Evolutionary conservation across 2,888 invertebrate species (phyloP).

Genomic region (Drosophila seclusa): DNA sequence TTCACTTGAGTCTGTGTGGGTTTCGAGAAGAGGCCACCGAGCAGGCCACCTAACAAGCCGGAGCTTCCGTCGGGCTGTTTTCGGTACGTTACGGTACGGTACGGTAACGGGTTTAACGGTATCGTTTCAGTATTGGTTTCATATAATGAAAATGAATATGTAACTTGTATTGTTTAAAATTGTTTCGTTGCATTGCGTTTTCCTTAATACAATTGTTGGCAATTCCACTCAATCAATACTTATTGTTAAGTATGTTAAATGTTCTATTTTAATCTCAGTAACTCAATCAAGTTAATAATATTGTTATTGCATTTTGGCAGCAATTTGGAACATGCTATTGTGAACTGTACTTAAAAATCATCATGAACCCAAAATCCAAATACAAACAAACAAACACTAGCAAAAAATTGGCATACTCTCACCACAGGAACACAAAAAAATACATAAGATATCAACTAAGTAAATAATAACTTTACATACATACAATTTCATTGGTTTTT

Average conservation of each 20-base stretch:
- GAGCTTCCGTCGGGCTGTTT: conserved; percentile 84
- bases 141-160: conserved; percentile 81
- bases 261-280: conserved; percentile 42
- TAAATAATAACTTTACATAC: conserved; percentile 69
- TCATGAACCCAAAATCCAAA: conserved; percentile 38
- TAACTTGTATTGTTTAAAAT: conserved; percentile 79
- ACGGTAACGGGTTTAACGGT: conserved; percentile 69
- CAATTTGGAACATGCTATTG: conserved; percentile 70
- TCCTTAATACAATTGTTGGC: conserved; percentile 60
- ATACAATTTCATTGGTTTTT: conserved; percentile 62
- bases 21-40: conserved; percentile 85
- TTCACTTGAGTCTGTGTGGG: conserved; percentile 83
- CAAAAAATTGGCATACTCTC: conserved; percentile 64
- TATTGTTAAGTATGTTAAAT: conserved; percentile 33
- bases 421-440: conserved; percentile 44
- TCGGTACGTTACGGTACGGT: conserved; percentile 44
- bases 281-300: conserved; percentile 49
- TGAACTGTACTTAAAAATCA: conserved; percentile 52
- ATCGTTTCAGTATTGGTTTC: conserved; percentile 67
- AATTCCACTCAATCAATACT: conserved; percentile 45
- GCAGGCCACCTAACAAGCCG: conserved; percentile 84
- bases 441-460: conserved; percentile 23
- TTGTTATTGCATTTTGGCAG: conserved; percentile 47
- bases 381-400: conserved; percentile 54
- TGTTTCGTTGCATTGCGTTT: conserved; percentile 72